Evolutionary conservation across 2,797 vertebrate species (phyloP).

Genomic region (Philypnodon macrostomus): DNA sequence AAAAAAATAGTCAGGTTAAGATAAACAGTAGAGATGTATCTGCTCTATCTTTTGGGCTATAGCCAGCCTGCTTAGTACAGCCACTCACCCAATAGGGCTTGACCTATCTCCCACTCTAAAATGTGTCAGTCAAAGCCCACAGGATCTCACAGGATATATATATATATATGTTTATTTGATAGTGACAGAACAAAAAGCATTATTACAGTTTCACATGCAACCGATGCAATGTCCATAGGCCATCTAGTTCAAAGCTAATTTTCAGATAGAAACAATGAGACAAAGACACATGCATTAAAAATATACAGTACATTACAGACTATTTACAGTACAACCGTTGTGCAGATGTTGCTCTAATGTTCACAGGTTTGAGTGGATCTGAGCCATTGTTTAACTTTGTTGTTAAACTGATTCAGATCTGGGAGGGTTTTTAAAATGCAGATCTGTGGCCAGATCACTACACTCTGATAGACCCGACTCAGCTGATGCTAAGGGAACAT

Average conservation of each 20-base stretch:
- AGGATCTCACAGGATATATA: constrained; percentile 26
- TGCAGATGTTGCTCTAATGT: no score
- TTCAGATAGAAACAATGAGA: no score
- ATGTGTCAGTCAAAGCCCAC: constrained; percentile 47
- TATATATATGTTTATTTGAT: constrained; percentile 46
- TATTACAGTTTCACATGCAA: no score
- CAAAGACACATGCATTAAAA: no score
- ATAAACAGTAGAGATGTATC: constrained; percentile 15
- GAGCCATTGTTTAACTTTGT: no score
- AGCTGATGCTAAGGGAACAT: constrained; percentile 43
- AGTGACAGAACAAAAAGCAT: constrained; percentile 41
- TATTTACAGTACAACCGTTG: no score
- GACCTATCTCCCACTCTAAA: constrained; percentile 39
- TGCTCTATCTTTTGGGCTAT: constrained; percentile 10
- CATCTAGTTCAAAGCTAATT: no score
- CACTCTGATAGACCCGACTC: constrained; percentile 49
- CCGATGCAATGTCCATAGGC: no score
- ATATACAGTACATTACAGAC: no score
- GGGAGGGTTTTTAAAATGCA: no score
- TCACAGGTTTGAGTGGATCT: no score
- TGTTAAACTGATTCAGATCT: no score
- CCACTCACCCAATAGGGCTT: constrained; percentile 44
- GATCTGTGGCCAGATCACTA: constrained; percentile 36
- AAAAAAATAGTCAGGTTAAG: constrained; percentile 16
- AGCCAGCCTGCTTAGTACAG: constrained; percentile 26